These are phyloP conservation scores for Ectobius pallidus DNA, from an alignment of 2,888 invertebrate genomes.

Conservation along the genomic window DNA sequence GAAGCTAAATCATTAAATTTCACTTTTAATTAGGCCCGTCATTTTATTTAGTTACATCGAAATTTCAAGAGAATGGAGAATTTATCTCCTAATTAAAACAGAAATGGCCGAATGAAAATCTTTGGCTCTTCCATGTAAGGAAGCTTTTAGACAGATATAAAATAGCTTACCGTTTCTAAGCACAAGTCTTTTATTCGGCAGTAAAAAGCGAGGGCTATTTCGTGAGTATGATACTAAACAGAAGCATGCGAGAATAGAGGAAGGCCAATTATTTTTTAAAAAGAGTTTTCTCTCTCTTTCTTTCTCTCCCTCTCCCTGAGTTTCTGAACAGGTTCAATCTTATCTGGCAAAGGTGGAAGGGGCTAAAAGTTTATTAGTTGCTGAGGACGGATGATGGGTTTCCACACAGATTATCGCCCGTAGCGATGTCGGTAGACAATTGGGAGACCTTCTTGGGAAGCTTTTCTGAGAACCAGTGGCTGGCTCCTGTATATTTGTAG, in stretches of 20 bases:
- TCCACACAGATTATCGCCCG: neutral
- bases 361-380: constrained; percentile 1
- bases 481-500: too few species aligned
- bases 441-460: neutral
- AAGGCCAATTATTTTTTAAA: constrained; percentile 6
- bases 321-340: neutral
- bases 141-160: neutral
- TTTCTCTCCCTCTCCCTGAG: too few species aligned
- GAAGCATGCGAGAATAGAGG: neutral
- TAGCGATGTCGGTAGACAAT: neutral
- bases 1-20: too few species aligned
- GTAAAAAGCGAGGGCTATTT: neutral
- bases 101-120: too few species aligned
- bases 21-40: too few species aligned
- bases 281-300: too few species aligned
- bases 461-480: neutral
- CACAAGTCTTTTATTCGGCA: neutral
- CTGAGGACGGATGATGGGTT: neutral
- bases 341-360: neutral
- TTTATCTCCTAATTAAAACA: too few species aligned
- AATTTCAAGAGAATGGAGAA: too few species aligned
- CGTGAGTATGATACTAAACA: neutral
- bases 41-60: too few species aligned
- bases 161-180: neutral
- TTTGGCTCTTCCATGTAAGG: neutral